Evolutionary conservation across 2,113 vertebrate species (phyloP).

Genomic region (Callocephalon fimbriatum): DNA sequence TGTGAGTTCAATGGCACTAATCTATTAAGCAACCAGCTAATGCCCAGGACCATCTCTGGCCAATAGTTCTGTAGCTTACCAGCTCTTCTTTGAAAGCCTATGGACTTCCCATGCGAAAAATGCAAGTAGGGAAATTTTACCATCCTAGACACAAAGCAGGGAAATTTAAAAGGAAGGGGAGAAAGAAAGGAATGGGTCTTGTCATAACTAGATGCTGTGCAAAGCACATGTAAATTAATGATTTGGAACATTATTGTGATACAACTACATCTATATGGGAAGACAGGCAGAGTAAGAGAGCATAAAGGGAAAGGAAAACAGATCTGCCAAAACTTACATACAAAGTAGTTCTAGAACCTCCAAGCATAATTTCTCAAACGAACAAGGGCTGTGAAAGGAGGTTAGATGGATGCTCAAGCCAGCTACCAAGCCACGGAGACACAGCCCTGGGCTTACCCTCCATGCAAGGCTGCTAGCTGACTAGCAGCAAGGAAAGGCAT

Average conservation of each 20-base stretch:
- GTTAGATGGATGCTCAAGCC: neutral
- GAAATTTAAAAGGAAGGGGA: neutral
- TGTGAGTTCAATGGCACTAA: neutral
- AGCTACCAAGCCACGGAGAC: neutral
- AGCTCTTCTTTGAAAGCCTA: neutral
- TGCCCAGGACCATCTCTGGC: neutral
- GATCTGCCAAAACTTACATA: neutral
- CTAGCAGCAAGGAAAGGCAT: neutral
- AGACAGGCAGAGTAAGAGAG: conserved; percentile 8
- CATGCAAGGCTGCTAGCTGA: neutral
- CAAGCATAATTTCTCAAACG: neutral
- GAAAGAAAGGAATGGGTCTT: neutral
- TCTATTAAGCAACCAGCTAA: neutral
- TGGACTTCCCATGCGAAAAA: neutral
- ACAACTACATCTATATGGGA: neutral
- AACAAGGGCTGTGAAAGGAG: neutral
- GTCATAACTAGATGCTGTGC: neutral
- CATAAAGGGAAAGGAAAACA: neutral
- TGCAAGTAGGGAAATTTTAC: neutral
- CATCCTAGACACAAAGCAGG: neutral
- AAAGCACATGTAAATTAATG: neutral
- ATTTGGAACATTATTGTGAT: neutral
- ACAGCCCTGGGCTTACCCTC: neutral
- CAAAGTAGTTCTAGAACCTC: neutral
- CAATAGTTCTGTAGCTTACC: neutral